Evolutionary conservation across 2,797 vertebrate species (phyloP).

Genomic region (Pseudochromis fuscus): DNA sequence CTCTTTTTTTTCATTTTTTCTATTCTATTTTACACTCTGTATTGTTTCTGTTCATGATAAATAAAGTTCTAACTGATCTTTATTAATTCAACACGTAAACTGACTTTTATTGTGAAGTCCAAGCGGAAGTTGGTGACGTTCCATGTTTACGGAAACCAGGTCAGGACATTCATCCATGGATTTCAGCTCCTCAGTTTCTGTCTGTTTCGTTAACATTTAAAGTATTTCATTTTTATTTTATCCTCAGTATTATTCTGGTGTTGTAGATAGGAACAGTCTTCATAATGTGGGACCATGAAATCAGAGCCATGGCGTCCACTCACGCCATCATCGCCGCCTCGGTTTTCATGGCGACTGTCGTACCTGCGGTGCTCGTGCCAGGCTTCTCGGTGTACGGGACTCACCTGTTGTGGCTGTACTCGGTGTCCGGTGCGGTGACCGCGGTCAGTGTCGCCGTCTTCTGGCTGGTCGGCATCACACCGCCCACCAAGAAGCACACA

Average conservation of each 20-base stretch:
- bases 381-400: slow-evolving; percentile 90
- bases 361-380: slow-evolving; percentile 84
- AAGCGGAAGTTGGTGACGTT: slow-evolving; percentile 45
- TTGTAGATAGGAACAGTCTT: background rate
- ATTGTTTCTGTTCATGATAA: too few relatives aligned
- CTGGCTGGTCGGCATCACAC: slow-evolving; percentile 88
- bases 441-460: slow-evolving; percentile 86
- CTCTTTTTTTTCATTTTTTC: too few relatives aligned
- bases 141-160: slow-evolving; percentile 76
- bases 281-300: slow-evolving; percentile 91
- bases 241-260: rapidly evolving
- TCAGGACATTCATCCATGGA: slow-evolving; percentile 5
- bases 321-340: slow-evolving; percentile 87
- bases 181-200: rapidly evolving
- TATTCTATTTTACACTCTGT: too few relatives aligned
- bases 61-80: too few relatives aligned
- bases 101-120: slow-evolving; percentile 63
- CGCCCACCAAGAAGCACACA: slow-evolving; percentile 89
- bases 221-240: background rate
- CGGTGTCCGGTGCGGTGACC: slow-evolving; percentile 86
- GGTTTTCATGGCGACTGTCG: slow-evolving; percentile 85
- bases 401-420: slow-evolving; percentile 91
- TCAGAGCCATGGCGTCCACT: slow-evolving; percentile 88
- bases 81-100: background rate
- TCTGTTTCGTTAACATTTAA: background rate